Conservation (phyloP, 1,140 invertebrate genomes). For the Tetraneura akinire region DNA sequence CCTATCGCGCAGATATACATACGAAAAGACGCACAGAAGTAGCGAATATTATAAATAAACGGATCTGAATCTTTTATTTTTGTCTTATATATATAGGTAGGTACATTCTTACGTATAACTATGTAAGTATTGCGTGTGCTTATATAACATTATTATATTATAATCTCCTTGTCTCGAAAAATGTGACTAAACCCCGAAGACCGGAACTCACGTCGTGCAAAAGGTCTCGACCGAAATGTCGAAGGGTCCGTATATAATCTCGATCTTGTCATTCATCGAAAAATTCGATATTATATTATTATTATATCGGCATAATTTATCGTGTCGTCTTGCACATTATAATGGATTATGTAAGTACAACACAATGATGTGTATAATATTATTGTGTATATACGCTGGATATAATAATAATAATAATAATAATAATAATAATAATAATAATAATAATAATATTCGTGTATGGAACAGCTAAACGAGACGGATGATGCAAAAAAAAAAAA, state of each 20-base stretch:
- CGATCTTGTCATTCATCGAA: slow-evolving; percentile 13
- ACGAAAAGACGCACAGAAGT: background rate
- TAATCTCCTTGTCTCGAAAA: too few relatives aligned
- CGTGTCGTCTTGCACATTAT: slow-evolving; percentile 8
- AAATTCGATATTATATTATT: background rate
- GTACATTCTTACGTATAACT: too few relatives aligned
- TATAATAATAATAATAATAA: too few relatives aligned
- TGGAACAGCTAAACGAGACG: too few relatives aligned
- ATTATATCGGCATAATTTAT: slow-evolving; percentile 18
- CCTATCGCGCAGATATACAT: too few relatives aligned
- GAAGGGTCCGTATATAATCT: background rate
- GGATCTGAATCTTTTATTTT: background rate
- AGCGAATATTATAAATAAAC: background rate
- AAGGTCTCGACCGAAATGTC: background rate
- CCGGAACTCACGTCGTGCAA: slow-evolving; percentile 32
- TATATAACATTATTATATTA: too few relatives aligned
- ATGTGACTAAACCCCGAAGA: background rate
- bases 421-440: too few relatives aligned
- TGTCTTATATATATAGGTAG: background rate
- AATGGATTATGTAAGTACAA: background rate
- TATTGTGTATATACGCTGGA: background rate
- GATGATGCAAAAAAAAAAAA: background rate
- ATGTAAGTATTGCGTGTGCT: too few relatives aligned
- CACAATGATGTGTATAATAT: background rate
- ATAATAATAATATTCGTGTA: too few relatives aligned